Base-by-base conservation (phyloP, 2,113 vertebrate species). In the Entelurus aequoreus region DNA sequence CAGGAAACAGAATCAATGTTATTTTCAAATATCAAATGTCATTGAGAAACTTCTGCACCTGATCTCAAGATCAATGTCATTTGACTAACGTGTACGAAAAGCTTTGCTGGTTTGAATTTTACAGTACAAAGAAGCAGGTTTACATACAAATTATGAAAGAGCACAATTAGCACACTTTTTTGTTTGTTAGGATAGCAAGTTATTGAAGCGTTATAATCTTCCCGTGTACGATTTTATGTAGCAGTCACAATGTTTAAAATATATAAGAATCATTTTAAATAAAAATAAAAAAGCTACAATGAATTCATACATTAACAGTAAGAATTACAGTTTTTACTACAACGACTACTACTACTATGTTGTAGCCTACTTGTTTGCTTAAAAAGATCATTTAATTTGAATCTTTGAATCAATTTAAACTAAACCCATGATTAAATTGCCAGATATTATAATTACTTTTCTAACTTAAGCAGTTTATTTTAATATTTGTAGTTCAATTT, bases 1-100 rank as follows among this genome's bases (percentile, higher is more conserved):
- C 57, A 68, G 49, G 16, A 77, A 57, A 40, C 6, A 54, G 38
- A 21, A 56, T 58, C 12, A 49, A 63, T 56, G 48, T 63, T 65
- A 28, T 60, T 68, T 19, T 28, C 7, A 64, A 57, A 40, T 62
- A 60, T 52, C 36, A 6, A 42, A 46, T 14, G 11, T 56, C 36
- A 62, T 6, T 60, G 47, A 63, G 51, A 66, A 19, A 13, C 28
- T 58, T 60, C 48, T 58, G 13, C 42, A 57, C 16, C 16, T 38
- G 21, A 40, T 49, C 51, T 62, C 58, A 37, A 62, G 9, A 44
- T 40, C 35, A 35, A 5, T 42, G 46, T 48, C 8, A 69, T 6
- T 49, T 55, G 6, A 80, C 35, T 44, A 0, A 42, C 48, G 35
- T 53, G 44, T 62, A 13, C 61, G 7, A 65, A 47, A 44, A 40